These are phyloP conservation scores for Zophobas atratus DNA, from an alignment of 1,140 invertebrate species.

Conservation along the genomic window DNA sequence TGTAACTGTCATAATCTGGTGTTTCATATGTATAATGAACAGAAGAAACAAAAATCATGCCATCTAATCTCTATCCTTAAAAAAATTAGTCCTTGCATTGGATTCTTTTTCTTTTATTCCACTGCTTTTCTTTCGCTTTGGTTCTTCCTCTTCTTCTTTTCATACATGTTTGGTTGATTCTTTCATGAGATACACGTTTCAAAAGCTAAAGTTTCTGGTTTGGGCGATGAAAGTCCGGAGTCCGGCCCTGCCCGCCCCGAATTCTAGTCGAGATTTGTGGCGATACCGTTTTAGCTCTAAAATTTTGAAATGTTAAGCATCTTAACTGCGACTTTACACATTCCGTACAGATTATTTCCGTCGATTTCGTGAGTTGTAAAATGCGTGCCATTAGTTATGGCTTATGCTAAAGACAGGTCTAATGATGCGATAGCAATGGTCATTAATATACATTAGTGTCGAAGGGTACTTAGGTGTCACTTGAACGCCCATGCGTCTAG, in stretches of 20 bases:
- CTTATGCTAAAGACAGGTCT: slow-evolving; percentile 41
- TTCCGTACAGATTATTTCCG: slow-evolving; percentile 10
- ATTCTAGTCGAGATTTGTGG: not conserved
- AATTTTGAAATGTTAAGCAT: not conserved
- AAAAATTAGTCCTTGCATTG: too few species aligned
- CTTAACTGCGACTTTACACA: not conserved
- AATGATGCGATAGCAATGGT: slow-evolving; percentile 49
- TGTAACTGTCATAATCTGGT: too few species aligned
- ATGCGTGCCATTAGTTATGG: slow-evolving; percentile 41
- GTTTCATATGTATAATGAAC: too few species aligned
- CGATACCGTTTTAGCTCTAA: not conserved
- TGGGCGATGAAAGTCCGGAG: not conserved
- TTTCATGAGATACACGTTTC: too few species aligned
- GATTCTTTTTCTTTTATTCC: too few species aligned
- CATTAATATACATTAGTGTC: slow-evolving; percentile 55
- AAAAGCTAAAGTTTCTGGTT: not conserved
- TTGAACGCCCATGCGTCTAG: slow-evolving; percentile 44
- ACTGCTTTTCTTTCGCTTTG: not conserved
- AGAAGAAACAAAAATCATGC: too few species aligned
- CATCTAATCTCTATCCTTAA: too few species aligned
- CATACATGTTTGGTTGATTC: too few species aligned
- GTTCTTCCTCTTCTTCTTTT: not conserved
- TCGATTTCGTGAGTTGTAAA: slow-evolving; percentile 23
- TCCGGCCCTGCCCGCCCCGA: not conserved
- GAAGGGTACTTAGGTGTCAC: slow-evolving; percentile 48